A percentile compares a stretch with the other conserved stretches of the same genome.
phyloP scores from a whole-genome alignment of 2,888 invertebrate genomes.

The Aphrophora alni region DNA sequence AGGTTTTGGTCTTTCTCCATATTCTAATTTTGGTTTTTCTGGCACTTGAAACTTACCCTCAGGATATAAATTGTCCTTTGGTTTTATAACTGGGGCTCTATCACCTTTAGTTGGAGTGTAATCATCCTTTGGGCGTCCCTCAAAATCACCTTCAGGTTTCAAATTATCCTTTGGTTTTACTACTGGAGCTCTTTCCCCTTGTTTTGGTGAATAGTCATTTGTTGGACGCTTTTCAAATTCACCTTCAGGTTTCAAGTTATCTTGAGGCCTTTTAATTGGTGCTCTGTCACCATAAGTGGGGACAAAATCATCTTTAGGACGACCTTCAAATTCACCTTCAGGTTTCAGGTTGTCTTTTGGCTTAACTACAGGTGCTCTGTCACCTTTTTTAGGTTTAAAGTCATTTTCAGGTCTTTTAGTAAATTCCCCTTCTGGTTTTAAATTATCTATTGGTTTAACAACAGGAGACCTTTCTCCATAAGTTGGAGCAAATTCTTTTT shows the following conservation, averaged over 20 bases:
- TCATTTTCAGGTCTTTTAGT: constrained; percentile 50
- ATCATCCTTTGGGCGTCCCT: constrained; percentile 56
- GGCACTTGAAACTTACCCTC: constrained; percentile 64
- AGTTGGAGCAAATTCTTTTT: constrained; percentile 38
- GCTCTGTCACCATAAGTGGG: constrained; percentile 59
- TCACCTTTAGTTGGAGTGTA: constrained; percentile 43
- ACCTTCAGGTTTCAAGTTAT: constrained; percentile 64
- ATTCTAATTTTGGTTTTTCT: constrained; percentile 55
- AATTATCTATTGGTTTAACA: constrained; percentile 61
- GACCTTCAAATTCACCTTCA: constrained; percentile 65
- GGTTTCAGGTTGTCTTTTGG: constrained; percentile 61
- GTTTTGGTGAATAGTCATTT: constrained; percentile 47
- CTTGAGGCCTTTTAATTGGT: constrained; percentile 60
- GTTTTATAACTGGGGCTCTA: constrained; percentile 56
- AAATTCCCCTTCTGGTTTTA: constrained; percentile 61
- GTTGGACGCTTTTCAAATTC: constrained; percentile 57
- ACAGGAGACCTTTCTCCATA: constrained; percentile 60
- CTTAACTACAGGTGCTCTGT: constrained; percentile 57
- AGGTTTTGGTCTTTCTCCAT: constrained; percentile 65
- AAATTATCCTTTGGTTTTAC: constrained; percentile 62
- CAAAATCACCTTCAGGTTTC: constrained; percentile 63
- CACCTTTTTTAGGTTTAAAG: constrained; percentile 50
- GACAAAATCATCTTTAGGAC: constrained; percentile 55
- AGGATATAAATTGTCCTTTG: constrained; percentile 63
- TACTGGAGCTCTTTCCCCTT: constrained; percentile 52